Conservation (phyloP, 53 echinoderm and acorn worm genomes). For the Mesocentrotus franciscanus region DNA sequence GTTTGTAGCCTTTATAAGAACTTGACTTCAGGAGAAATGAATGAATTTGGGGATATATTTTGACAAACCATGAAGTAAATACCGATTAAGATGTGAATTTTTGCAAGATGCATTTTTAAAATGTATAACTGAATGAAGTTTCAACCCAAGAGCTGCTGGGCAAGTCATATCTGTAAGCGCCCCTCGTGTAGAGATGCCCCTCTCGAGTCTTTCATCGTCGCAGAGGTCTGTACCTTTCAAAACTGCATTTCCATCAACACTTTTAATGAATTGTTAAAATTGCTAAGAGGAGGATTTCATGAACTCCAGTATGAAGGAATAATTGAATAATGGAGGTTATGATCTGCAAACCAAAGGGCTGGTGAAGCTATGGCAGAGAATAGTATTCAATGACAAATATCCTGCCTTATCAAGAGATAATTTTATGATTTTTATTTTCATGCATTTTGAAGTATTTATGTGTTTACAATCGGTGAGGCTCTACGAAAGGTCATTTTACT, state of each 20-base stretch:
- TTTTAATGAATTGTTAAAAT: not conserved
- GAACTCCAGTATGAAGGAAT: not conserved
- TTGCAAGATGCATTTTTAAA: not conserved
- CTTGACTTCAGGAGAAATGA: not conserved
- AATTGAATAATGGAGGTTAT: not conserved
- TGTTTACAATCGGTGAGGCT: conserved; percentile 33
- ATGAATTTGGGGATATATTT: not conserved
- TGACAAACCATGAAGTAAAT: not conserved
- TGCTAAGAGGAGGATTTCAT: not conserved
- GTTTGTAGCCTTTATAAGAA: not conserved
- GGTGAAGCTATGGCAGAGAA: conserved; percentile 3
- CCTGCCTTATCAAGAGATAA: conserved; percentile 22
- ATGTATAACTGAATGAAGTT: not conserved
- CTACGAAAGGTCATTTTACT: not conserved
- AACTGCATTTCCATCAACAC: not conserved
- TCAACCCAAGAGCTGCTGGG: not conserved
- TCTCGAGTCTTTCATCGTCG: not conserved
- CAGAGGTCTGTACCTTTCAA: not conserved
- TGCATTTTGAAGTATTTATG: conserved; percentile 30
- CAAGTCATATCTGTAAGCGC: not conserved
- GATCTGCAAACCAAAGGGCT: not conserved
- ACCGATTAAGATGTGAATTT: not conserved
- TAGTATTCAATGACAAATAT: conserved; percentile 39
- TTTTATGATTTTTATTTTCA: conserved; percentile 9
- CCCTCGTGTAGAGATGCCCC: not conserved